phyloP scores from a whole-genome alignment of 2,113 vertebrate species.

The Cynoglossus semilaevis region DNA sequence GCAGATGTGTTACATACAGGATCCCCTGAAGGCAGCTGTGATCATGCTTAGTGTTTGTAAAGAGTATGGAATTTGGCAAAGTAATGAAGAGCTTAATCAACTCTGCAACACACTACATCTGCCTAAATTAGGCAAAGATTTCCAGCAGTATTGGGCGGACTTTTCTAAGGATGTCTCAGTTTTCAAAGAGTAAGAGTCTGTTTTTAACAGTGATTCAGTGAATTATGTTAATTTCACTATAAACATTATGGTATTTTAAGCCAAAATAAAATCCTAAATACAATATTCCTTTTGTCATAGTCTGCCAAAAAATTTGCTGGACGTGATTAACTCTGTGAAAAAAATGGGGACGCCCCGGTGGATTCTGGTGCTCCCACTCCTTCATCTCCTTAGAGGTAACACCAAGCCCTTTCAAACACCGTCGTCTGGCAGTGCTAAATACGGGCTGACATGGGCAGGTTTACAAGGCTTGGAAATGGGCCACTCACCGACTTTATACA shows the following conservation, averaged over 20 bases:
- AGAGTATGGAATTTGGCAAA: constrained; percentile 18
- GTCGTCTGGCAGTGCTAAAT: neutral
- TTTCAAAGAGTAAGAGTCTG: constrained; percentile 53
- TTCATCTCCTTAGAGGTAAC: constrained; percentile 66
- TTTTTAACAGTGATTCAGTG: neutral
- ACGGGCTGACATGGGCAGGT: constrained; percentile 73
- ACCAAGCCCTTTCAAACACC: constrained; percentile 55
- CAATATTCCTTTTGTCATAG: constrained; percentile 49
- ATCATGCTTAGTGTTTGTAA: constrained; percentile 58
- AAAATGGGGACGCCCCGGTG: constrained; percentile 17
- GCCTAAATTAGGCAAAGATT: constrained; percentile 50
- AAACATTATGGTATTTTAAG: no score
- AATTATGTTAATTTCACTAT: neutral
- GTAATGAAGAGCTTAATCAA: neutral
- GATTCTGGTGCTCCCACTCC: constrained; percentile 71
- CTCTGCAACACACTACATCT: constrained; percentile 66
- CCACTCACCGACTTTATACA: rapidly evolving
- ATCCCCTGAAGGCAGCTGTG: constrained; percentile 61
- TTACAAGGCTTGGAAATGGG: constrained; percentile 52
- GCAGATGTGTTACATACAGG: constrained; percentile 35
- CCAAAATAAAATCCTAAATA: no score
- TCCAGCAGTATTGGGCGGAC: constrained; percentile 62
- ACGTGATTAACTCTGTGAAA: constrained; percentile 36
- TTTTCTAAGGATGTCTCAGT: constrained; percentile 45
- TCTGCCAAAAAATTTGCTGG: constrained; percentile 33